Evolutionary conservation across 1,140 invertebrate genomes (phyloP).

Genomic region (Lordiphosa mommai): DNA sequence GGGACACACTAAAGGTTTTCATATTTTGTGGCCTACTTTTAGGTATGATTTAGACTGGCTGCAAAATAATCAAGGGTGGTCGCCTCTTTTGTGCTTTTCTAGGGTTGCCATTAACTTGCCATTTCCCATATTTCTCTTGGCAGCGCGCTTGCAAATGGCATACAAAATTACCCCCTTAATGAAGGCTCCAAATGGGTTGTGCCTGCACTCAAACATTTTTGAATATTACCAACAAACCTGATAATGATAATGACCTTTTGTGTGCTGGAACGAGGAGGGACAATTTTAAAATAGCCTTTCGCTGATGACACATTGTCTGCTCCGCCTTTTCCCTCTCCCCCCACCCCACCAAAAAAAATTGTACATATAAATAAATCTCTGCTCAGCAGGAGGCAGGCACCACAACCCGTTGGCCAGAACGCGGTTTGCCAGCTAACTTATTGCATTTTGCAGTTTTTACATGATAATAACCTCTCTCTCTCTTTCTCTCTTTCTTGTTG

Average conservation of each 20-base stretch:
- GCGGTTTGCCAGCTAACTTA: constrained; percentile 47
- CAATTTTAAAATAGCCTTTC: constrained; percentile 1
- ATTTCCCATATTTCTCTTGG: not conserved
- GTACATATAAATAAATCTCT: constrained; percentile 7
- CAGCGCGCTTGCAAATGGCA: constrained; percentile 9
- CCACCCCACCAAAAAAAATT: not conserved
- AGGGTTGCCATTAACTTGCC: no score
- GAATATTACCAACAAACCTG: constrained; percentile 8
- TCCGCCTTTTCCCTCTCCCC: not conserved
- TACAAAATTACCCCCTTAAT: constrained; percentile 18
- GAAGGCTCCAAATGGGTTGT: not conserved
- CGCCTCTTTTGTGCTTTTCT: no score
- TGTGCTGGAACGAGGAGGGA: not conserved
- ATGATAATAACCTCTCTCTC: constrained; percentile 41
- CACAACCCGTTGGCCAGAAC: constrained; percentile 3
- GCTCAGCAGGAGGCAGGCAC: constrained; percentile 3
- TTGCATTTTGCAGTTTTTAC: constrained; percentile 52
- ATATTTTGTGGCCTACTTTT: no score
- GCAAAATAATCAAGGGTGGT: no score
- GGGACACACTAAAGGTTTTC: no score
- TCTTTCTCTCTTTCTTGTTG: not conserved
- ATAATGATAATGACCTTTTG: constrained; percentile 17
- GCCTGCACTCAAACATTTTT: constrained; percentile 2
- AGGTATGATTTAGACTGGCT: no score
- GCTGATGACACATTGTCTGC: constrained; percentile 15